Conservation (phyloP, 1,140 invertebrate species). For the Sinonovacula constricta region DNA sequence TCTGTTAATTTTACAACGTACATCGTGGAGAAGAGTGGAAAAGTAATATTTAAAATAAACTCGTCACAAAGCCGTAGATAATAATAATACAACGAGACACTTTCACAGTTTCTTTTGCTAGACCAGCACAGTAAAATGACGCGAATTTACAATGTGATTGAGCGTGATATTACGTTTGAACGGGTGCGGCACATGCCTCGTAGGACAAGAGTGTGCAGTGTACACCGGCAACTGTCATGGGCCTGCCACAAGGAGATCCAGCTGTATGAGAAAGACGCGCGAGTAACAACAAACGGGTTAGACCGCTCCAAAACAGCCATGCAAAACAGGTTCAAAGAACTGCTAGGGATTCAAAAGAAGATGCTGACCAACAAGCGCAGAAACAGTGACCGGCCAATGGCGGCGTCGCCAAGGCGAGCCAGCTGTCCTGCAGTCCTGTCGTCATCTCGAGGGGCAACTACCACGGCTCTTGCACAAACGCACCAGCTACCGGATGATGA, state of each 20-base stretch:
- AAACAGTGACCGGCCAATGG: too few species aligned
- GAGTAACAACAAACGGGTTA: conserved; percentile 42
- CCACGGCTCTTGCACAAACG: too few species aligned
- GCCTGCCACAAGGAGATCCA: conserved; percentile 54
- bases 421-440: conserved; percentile 35
- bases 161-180: conserved; percentile 61
- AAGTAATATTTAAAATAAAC: too few species aligned
- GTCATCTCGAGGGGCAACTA: too few species aligned
- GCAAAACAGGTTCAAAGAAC: conserved; percentile 32
- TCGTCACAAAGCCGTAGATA: too few species aligned
- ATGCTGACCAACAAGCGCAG: neutral
- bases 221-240: conserved; percentile 58
- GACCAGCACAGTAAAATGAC: too few species aligned
- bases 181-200: conserved; percentile 52
- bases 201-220: conserved; percentile 54
- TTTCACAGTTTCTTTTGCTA: too few species aligned
- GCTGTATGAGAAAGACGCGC: conserved; percentile 51
- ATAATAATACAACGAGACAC: too few species aligned
- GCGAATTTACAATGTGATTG: conserved; percentile 49
- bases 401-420: neutral
- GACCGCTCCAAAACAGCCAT: conserved; percentile 46
- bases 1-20: too few species aligned
- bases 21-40: too few species aligned
- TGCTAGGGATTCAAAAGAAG: conserved; percentile 35
- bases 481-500: too few species aligned